A percentile compares a stretch with the other conserved stretches of the same genome.
These are phyloP conservation scores for Aphis craccivora DNA, from an alignment of 1,140 invertebrate genomes.

Conservation along the genomic window DNA sequence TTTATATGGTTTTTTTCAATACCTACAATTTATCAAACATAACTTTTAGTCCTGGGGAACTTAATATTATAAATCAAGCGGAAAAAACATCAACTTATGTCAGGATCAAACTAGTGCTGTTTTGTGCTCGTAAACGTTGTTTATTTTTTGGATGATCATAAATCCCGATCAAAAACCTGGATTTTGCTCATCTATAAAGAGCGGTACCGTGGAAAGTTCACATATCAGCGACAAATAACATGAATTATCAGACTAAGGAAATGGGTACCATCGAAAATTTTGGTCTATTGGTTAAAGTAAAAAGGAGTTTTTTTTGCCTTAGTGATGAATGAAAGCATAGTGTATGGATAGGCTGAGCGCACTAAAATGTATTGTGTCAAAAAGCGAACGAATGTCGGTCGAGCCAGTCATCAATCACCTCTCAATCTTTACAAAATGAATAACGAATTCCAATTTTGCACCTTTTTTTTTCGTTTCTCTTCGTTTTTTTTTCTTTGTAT, in stretches of 20 bases:
- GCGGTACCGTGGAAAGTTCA: neutral
- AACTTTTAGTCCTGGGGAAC: neutral
- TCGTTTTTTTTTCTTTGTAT: neutral
- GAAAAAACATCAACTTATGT: neutral
- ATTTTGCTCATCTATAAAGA: neutral
- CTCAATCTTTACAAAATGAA: slow-evolving; percentile 58
- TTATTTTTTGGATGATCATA: slow-evolving; percentile 24
- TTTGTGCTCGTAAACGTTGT: slow-evolving; percentile 15
- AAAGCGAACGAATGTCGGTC: slow-evolving; percentile 32
- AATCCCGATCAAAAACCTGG: slow-evolving; percentile 29
- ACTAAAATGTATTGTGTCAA: slow-evolving; percentile 52
- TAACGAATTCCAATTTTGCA: slow-evolving; percentile 53
- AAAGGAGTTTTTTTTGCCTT: slow-evolving; percentile 3
- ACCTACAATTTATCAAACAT: neutral
- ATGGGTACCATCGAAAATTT: neutral
- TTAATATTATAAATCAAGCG: slow-evolving; percentile 10
- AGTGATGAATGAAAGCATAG: slow-evolving; percentile 42
- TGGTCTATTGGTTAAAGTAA: neutral
- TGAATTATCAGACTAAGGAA: slow-evolving; percentile 17
- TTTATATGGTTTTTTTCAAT: neutral
- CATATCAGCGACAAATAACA: slow-evolving; percentile 31
- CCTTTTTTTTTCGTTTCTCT: slow-evolving; percentile 4
- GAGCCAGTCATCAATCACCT: slow-evolving; percentile 49
- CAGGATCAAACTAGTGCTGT: neutral
- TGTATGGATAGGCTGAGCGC: neutral